Evolutionary conservation across 2,888 invertebrate genomes (phyloP).

Genomic region (Parascotia fuliginaria): DNA sequence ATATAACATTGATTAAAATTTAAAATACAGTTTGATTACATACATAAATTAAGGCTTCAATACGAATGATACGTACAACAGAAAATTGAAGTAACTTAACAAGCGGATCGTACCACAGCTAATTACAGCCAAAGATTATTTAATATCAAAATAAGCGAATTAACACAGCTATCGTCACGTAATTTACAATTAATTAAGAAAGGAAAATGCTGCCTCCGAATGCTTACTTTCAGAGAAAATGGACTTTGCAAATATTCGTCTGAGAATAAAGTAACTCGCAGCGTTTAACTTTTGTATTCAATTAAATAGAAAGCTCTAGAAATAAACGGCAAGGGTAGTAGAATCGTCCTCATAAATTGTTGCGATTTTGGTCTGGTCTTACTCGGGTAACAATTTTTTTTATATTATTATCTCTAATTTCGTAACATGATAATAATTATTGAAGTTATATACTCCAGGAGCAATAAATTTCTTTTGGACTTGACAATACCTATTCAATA

Average conservation of each 20-base stretch:
- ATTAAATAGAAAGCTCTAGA: conserved; percentile 81
- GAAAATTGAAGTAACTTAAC: conserved; percentile 4
- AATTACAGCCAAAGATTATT: conserved; percentile 45
- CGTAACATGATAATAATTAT: no score
- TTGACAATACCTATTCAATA: conserved; percentile 26
- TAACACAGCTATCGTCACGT: conserved; percentile 79
- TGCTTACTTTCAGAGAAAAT: conserved; percentile 78
- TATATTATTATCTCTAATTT: conserved; percentile 32
- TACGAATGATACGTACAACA: background rate
- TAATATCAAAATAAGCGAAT: conserved; percentile 70
- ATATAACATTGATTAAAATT: no score
- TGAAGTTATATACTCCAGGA: background rate
- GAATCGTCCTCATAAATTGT: conserved; percentile 61
- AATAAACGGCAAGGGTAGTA: conserved; percentile 63
- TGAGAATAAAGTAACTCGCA: conserved; percentile 72
- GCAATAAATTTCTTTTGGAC: conserved; percentile 15
- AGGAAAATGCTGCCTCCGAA: conserved; percentile 77
- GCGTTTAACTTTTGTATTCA: conserved; percentile 82
- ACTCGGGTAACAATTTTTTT: conserved; percentile 45
- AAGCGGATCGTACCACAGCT: conserved; percentile 25
- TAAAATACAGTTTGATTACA: no score
- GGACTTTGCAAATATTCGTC: conserved; percentile 77
- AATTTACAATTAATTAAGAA: conserved; percentile 84
- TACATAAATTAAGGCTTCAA: no score
- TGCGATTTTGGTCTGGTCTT: conserved; percentile 60